Evolutionary conservation across 2,888 invertebrate genomes (phyloP), one percentile per base, ranked within the genome.

Genomic region (Pachycephus smyrnensis): DNA sequence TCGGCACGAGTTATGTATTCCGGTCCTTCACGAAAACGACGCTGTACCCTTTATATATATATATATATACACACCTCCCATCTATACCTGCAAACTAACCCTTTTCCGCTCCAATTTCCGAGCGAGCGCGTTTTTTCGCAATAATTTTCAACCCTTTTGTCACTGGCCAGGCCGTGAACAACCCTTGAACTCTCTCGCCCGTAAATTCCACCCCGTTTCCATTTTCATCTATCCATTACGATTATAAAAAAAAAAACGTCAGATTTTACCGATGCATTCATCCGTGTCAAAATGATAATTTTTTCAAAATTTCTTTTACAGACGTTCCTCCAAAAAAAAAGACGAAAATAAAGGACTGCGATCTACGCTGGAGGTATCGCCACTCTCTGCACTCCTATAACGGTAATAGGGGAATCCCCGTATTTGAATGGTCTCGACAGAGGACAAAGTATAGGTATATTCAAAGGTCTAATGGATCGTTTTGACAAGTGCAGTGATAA

Each of bases 61-160:
- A 30, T 32, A 15, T 32, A 31, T 32, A 31, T 4, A 31, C 32
- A 31, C n/a, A 69, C 6, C 12, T 71, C 12, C 71, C 71, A 71
- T 71, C 32, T 71, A 32, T 33, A 71, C 31, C 71, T 33, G 71
- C 32, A 71, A 33, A 71, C 71, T 71, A 84, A 80, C 85, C 86
- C 82, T 82, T 84, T 83, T 81, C 77, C 80, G 81, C 80, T 77
- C 80, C 80, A 80, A 80, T 84, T 84, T 84, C 82, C 83, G 75
- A 84, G 73, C 80, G 82, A 85, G 80, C 81, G 83, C 81, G 75
- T 81, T 82, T 85, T 85, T 83, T 80, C 76, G 81, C 78, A 81
- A 85, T 85, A 85, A 83, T 83, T 85, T 82, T 80, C 80, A 74
- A 55, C 76, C 75, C 73, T 74, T 76, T 79, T 77, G 75, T 55